Conservation (phyloP, 2,113 vertebrate genomes). For the Pelmatolapia mariae region DNA sequence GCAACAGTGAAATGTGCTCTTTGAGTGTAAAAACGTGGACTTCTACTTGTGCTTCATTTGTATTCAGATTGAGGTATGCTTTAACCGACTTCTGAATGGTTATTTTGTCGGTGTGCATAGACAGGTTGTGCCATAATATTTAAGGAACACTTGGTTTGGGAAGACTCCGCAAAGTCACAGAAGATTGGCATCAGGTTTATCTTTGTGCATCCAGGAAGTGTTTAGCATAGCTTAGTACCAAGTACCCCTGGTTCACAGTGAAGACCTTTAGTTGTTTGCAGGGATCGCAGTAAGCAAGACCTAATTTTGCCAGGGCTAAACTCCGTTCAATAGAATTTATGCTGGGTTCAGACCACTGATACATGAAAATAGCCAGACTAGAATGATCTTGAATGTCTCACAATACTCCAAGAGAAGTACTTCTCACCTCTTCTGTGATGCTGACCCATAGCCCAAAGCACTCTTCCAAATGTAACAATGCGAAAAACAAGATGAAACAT, state of each 20-base stretch:
- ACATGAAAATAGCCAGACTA: neutral
- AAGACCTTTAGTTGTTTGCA: neutral
- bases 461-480: neutral
- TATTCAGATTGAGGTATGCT: slow-evolving; percentile 37
- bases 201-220: neutral
- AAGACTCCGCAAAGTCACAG: neutral
- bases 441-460: neutral
- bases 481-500: neutral
- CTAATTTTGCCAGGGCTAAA: neutral
- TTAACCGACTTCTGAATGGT: slow-evolving; percentile 51
- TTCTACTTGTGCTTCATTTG: slow-evolving; percentile 40
- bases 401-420: neutral
- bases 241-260: neutral
- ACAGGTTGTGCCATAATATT: slow-evolving; percentile 33
- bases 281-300: neutral
- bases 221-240: neutral
- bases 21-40: slow-evolving; percentile 45
- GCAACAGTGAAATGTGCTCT: slow-evolving; percentile 48
- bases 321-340: neutral
- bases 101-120: slow-evolving; percentile 20
- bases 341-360: neutral
- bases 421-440: neutral
- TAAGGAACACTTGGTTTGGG: neutral
- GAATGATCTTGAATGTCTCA: neutral
- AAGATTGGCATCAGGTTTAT: neutral